These are phyloP conservation scores for Chlorodrepanis virens DNA, from an alignment of 2,113 vertebrate species.

Conservation along the genomic window DNA sequence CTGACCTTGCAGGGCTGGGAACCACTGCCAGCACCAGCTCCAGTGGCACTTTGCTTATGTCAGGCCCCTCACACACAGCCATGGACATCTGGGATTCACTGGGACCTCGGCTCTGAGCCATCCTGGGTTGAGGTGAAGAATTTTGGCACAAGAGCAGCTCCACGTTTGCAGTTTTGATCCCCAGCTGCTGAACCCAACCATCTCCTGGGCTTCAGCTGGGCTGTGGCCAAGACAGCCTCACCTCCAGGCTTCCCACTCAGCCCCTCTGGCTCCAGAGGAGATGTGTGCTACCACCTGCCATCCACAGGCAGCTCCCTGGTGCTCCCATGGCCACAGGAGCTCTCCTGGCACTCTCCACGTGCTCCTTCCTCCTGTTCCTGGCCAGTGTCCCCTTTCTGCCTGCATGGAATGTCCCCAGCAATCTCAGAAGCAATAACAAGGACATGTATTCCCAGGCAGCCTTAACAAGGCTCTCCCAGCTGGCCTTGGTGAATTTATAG, in stretches of 20 bases:
- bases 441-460: rapidly evolving
- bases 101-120: background rate
- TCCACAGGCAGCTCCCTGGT: background rate
- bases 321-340: background rate
- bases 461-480: background rate
- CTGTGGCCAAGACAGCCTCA: conserved; percentile 16
- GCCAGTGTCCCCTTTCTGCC: background rate
- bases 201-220: background rate
- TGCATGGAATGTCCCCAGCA: background rate
- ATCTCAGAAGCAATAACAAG: background rate
- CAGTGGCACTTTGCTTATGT: background rate
- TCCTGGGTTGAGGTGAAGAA: background rate
- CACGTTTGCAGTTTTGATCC: background rate
- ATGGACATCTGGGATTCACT: rapidly evolving
- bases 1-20: background rate
- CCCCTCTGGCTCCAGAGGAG: background rate
- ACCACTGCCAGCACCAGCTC: background rate
- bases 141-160: background rate
- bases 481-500: background rate
- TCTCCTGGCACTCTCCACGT: rapidly evolving
- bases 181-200: rapidly evolving
- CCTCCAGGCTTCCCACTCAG: background rate
- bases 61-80: background rate
- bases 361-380: background rate
- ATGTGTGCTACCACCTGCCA: background rate